Evolutionary conservation across 1,140 invertebrate species (phyloP), one percentile per base, ranked within the genome.

Genomic region (Trypoxylus dichotomus): DNA sequence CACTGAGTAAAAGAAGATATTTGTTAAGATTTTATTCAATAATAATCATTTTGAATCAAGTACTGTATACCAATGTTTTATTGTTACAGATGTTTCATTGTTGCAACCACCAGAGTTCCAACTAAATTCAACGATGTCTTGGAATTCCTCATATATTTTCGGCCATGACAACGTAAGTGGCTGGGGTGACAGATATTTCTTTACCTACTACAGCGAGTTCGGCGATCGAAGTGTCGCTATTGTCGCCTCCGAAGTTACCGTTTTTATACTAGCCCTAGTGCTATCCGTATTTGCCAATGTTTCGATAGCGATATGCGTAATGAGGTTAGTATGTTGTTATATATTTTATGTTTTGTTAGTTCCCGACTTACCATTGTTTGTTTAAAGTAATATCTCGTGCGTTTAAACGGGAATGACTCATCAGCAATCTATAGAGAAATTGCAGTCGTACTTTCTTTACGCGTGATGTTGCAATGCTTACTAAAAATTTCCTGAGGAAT

Each of bases 151-250:
- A 3, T 87, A 87, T 79, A 75, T 85, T 13, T 83, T 81, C 72
- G 86, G 85, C 3, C 54, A 81, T n/a, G 86, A 87, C 79, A 81
- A 79, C 19, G 72, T 80, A 25, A 84, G 81, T 25, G 86, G 85
- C 37, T 87, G 86, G 86, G 87, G 86, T 8, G 80, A 81, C 0
- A 83, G 86, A 21, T 87, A 86, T 78, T 88, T 87, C 80, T 88
- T 86, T 81, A 86, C 86, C 1, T 88, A 87, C 76, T 87, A 85
- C 82, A 84, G 81, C n/a, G 82, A 88, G 78, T 85, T 86, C 77
- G 83, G 85, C 7, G 74, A 80, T 1, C 81, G 83, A n/a, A 37
- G 77, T 3, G 21, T 76, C 27, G 60, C 76, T 3, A 76, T 77
- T 27, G 79, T 84, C n/a, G 72, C 78, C n/a, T 15, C 81, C 1